These are phyloP conservation scores for Entelurus aequoreus DNA, from an alignment of 2,113 vertebrate genomes.

Conservation along the genomic window DNA sequence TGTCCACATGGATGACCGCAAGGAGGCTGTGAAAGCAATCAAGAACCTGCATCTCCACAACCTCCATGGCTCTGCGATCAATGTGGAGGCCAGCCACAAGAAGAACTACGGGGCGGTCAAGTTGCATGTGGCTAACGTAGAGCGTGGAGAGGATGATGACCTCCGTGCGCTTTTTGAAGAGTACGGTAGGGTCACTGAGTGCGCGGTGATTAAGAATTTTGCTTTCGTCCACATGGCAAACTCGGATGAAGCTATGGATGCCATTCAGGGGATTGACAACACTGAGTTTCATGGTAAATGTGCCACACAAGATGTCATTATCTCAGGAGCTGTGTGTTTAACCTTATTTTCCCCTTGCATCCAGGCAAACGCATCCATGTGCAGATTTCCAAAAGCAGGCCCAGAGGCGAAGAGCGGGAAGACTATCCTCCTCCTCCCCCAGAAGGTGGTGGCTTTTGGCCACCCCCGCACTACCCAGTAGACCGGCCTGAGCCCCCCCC, in stretches of 20 bases:
- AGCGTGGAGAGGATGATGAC: conserved; percentile 70
- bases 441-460: conserved; percentile 90
- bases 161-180: conserved; percentile 76
- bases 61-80: conserved; percentile 73
- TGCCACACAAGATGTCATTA: not conserved
- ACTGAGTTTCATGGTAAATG: conserved; percentile 73
- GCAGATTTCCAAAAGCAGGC: conserved; percentile 91
- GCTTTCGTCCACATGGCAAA: conserved; percentile 80
- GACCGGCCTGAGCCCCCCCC: conserved; percentile 77
- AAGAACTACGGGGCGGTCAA: conserved; percentile 75
- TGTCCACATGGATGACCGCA: conserved; percentile 79
- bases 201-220: conserved; percentile 78
- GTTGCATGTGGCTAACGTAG: conserved; percentile 75
- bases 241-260: conserved; percentile 78
- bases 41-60: conserved; percentile 71
- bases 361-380: conserved; percentile 95
- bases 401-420: conserved; percentile 82
- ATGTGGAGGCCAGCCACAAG: conserved; percentile 75
- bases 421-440: conserved; percentile 78
- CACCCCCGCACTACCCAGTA: conserved; percentile 85
- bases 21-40: conserved; percentile 75
- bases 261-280: conserved; percentile 76
- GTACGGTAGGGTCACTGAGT: conserved; percentile 74
- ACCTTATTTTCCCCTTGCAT: conserved; percentile 22
- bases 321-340: not conserved